phyloP scores from a whole-genome alignment of 1,140 invertebrate species.

The Pristionchus pacificus region DNA sequence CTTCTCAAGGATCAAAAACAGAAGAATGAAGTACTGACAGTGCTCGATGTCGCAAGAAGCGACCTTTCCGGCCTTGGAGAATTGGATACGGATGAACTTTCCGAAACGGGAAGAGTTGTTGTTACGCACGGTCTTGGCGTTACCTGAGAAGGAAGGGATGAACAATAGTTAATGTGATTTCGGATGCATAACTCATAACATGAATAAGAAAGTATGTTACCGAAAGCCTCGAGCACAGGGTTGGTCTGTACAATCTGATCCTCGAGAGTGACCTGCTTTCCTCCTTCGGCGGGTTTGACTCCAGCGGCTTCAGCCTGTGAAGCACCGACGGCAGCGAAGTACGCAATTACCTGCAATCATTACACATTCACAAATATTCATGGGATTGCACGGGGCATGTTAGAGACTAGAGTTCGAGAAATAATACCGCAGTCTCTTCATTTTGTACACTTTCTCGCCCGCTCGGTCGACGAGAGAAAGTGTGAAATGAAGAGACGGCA shows the following conservation, averaged over 20 bases:
- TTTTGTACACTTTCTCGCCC: too few relatives aligned
- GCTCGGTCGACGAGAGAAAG: too few relatives aligned
- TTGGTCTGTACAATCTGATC: slow-evolving; percentile 68
- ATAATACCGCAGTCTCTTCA: not conserved
- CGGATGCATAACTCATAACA: too few relatives aligned
- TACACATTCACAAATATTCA: not conserved
- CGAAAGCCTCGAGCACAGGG: slow-evolving; percentile 65
- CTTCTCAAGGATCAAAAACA: slow-evolving; percentile 8
- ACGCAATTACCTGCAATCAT: slow-evolving; percentile 68
- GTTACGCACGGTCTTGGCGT: slow-evolving; percentile 66
- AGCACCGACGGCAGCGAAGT: slow-evolving; percentile 72
- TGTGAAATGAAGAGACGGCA: too few relatives aligned
- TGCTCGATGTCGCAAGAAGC: slow-evolving; percentile 99
- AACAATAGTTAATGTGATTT: too few relatives aligned
- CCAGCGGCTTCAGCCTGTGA: slow-evolving; percentile 68
- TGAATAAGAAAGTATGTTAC: too few relatives aligned
- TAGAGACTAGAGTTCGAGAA: too few relatives aligned
- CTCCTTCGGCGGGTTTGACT: slow-evolving; percentile 16
- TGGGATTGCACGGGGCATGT: too few relatives aligned
- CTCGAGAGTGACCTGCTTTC: slow-evolving; percentile 61
- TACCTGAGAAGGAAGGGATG: too few relatives aligned
- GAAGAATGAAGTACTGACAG: slow-evolving; percentile 72
- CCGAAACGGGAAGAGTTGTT: slow-evolving; percentile 68
- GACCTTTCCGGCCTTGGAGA: slow-evolving; percentile 95
- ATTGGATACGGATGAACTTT: slow-evolving; percentile 99